These are phyloP conservation scores for Babylonia areolata DNA, from an alignment of 1,140 invertebrate genomes.

Conservation along the genomic window DNA sequence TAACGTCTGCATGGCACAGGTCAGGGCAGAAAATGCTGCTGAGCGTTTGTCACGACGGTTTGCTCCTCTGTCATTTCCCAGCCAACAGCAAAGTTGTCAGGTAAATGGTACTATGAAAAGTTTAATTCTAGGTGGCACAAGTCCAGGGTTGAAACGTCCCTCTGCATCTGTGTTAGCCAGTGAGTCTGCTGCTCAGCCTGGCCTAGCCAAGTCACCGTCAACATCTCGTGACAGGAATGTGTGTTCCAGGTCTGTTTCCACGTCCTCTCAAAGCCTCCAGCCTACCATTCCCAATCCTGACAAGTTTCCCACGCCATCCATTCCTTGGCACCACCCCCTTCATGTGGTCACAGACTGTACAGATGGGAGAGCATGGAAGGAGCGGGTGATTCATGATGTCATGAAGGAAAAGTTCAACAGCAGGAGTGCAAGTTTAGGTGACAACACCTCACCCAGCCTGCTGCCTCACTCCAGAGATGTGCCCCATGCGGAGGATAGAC, in stretches of 20 bases:
- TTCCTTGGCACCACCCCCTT: neutral
- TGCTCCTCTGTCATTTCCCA: neutral
- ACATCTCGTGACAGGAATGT: neutral
- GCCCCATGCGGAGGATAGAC: neutral
- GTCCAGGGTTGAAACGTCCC: neutral
- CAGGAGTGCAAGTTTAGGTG: neutral
- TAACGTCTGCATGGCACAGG: neutral
- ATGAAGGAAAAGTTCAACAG: neutral
- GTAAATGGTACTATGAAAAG: neutral
- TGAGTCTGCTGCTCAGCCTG: neutral
- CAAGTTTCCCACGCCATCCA: neutral
- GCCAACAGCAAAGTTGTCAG: neutral
- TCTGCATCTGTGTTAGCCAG: neutral
- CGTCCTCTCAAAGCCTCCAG: neutral
- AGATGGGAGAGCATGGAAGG: neutral
- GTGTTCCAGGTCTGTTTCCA: neutral
- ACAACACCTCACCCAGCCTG: neutral
- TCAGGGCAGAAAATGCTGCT: constrained; percentile 6
- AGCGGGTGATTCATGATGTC: neutral
- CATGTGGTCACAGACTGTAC: neutral
- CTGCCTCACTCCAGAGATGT: neutral
- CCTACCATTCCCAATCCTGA: constrained; percentile 7
- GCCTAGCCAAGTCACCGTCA: neutral
- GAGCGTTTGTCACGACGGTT: neutral
- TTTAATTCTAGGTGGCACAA: neutral